phyloP scores from a whole-genome alignment of 2,797 vertebrate genomes.

The Podarcis siculus region DNA sequence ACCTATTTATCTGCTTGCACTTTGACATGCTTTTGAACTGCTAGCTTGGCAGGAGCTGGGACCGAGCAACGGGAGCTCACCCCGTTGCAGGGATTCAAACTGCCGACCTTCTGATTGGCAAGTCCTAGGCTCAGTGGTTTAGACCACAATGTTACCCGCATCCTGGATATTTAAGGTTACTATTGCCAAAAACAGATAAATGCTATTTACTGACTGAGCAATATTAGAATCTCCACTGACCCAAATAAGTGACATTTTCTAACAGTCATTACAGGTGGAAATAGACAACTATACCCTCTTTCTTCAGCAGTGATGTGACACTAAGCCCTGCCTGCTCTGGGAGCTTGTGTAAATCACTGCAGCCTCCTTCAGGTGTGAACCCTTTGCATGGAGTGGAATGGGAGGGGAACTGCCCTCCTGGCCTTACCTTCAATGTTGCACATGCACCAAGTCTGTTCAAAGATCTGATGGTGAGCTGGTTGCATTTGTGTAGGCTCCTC shows the following conservation, averaged over 20 bases:
- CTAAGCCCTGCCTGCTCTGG: too few species aligned
- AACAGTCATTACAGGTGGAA: not conserved
- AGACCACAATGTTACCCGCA: too few species aligned
- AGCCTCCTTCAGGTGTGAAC: not conserved
- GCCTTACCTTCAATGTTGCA: too few species aligned
- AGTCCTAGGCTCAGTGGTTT: too few species aligned
- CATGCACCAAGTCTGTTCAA: not conserved
- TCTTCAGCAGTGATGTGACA: too few species aligned
- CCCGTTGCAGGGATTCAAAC: fast-evolving
- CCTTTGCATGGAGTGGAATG: not conserved
- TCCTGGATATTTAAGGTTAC: not conserved
- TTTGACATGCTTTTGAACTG: too few species aligned
- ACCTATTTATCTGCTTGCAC: too few species aligned
- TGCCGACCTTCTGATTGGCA: too few species aligned
- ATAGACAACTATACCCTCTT: not conserved
- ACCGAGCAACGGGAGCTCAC: too few species aligned
- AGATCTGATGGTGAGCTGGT: not conserved
- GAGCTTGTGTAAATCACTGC: too few species aligned
- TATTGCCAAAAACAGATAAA: not conserved
- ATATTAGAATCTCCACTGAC: not conserved
- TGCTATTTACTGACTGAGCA: not conserved
- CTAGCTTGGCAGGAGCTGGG: too few species aligned
- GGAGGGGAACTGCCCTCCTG: not conserved
- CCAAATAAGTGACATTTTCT: not conserved
- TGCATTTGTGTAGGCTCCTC: not conserved